Base-by-base conservation (phyloP, 1,140 invertebrate species). In the Portunus trituberculatus region DNA sequence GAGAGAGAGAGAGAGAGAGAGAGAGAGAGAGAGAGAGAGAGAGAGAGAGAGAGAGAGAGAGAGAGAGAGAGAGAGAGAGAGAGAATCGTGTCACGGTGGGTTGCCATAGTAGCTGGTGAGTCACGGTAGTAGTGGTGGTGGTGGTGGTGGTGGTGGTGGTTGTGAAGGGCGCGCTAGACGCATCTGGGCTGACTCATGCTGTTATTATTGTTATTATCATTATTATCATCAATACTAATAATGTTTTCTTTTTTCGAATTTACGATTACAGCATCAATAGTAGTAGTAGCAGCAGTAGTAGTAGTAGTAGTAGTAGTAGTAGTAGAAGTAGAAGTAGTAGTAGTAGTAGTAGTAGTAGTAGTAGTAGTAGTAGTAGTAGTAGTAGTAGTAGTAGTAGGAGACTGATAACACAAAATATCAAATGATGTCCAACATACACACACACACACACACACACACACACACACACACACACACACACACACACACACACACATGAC, bases 391-490 rank as follows among this genome's bases (percentile, higher is more conserved):
- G 20, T 76, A n/a, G 6, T 76, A 20, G 1, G 12, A n/a, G 67
- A 25, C 6, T 76, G 67, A 39, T 10, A 87, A 87, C 29, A 25
- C 0, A 1, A 46, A 6, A 48, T 46, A 45, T 31, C 0, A 32
- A 87, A 0, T 25, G 31, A 87, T 46, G n/a, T 7, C 3, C 86
- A 87, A 89, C 87, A 89, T 39, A 89, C 87, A 89, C 87, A 45
- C 39, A 89, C 87, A 89, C 87, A 89, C 45, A 45, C 87, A 89
- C 39, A 45, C 87, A 89, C 87, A 48, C 87, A 48, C 87, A 89
- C 84, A 89, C 87, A 39, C 87, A 89, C 87, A 89, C 87, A 89
- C 87, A 89, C 87, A 89, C 87, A 45, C 39, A 89, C 87, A 89
- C 87, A 89, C 45, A 45, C 87, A 89, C 39, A 45, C 87, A 89